These are phyloP conservation scores for Poliocrania exsul DNA, from an alignment of 2,797 vertebrate species.

Conservation along the genomic window DNA sequence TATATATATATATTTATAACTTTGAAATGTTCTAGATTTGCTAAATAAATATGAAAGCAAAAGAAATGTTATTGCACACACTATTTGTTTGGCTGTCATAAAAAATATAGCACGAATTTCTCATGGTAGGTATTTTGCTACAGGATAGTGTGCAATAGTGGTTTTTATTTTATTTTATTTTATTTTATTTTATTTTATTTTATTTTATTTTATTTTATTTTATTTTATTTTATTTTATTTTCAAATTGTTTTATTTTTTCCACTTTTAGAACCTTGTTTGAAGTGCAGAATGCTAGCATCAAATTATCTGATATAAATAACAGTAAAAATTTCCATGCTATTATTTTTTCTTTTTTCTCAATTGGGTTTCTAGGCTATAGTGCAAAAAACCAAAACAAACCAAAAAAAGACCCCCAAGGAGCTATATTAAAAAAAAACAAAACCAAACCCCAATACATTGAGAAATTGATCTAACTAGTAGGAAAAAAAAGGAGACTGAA, in stretches of 20 bases:
- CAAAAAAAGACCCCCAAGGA: background rate
- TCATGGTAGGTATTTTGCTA: constrained; percentile 47
- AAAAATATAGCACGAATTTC: constrained; percentile 68
- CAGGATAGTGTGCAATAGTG: constrained; percentile 43
- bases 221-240: background rate
- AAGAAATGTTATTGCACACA: constrained; percentile 59
- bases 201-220: background rate
- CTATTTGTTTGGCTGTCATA: constrained; percentile 51
- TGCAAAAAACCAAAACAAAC: background rate
- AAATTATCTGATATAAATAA: constrained; percentile 56
- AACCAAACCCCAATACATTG: background rate
- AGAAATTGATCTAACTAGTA: constrained; percentile 28
- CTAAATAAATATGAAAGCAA: constrained; percentile 71
- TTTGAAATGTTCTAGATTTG: constrained; percentile 69
- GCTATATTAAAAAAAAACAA: background rate
- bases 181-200: background rate
- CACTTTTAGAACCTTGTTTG: constrained; percentile 44
- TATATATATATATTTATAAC: constrained; percentile 71
- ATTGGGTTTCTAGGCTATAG: too few relatives aligned
- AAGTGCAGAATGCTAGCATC: constrained; percentile 35
- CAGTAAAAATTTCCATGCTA: constrained; percentile 10
- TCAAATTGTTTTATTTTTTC: background rate
- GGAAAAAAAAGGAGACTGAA: constrained; percentile 29
- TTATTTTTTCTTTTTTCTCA: constrained; percentile 18
- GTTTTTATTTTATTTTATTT: background rate